Conservation (phyloP, 2,888 invertebrate genomes). For the Autographa gamma region DNA sequence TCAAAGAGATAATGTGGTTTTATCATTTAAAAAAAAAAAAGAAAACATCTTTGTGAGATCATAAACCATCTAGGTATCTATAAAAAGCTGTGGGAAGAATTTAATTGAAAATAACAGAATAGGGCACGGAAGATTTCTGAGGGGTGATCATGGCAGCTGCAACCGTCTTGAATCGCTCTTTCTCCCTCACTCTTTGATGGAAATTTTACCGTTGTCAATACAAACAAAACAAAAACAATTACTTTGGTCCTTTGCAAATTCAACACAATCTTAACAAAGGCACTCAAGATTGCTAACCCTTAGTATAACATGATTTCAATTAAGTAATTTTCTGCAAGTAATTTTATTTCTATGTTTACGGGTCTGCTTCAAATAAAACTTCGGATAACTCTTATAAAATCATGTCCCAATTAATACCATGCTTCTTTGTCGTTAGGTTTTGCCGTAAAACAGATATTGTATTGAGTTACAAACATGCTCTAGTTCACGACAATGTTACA, state of each 20-base stretch:
- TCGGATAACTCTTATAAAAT: not conserved
- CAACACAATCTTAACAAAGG: constrained; percentile 4
- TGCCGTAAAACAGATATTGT: not conserved
- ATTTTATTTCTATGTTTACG: not conserved
- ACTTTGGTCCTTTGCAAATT: constrained; percentile 4
- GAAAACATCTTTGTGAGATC: no score
- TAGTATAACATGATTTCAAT: constrained; percentile 4
- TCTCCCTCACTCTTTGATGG: not conserved
- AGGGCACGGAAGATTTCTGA: not conserved
- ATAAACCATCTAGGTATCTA: not conserved
- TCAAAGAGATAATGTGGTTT: no score
- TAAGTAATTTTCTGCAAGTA: not conserved
- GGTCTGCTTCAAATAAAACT: not conserved
- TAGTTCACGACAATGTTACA: not conserved
- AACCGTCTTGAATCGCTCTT: not conserved
- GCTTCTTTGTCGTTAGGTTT: not conserved
- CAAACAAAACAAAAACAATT: constrained; percentile 4
- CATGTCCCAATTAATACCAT: not conserved
- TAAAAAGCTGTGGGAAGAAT: constrained; percentile 3
- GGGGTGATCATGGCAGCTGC: not conserved
- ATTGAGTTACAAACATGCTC: constrained; percentile 1
- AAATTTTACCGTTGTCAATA: not conserved
- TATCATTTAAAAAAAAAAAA: no score
- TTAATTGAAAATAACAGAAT: not conserved
- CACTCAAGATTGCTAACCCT: constrained; percentile 2